Evolutionary conservation across 2,113 vertebrate species (phyloP).

Genomic region (Eurystomus gularis): DNA sequence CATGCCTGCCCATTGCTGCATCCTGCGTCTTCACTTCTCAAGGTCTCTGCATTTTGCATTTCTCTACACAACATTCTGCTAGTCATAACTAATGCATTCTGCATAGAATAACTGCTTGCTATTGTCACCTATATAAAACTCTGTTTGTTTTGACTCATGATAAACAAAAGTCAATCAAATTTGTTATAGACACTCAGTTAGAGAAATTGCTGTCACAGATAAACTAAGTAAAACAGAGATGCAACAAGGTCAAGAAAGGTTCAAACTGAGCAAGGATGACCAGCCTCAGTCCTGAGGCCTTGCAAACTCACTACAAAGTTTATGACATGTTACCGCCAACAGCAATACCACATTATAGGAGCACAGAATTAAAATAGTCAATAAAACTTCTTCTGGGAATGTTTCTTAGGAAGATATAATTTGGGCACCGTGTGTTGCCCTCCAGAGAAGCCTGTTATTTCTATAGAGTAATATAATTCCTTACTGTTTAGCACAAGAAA

Average conservation of each 20-base stretch:
- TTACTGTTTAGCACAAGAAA: not conserved
- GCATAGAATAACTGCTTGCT: not conserved
- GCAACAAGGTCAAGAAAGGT: not conserved
- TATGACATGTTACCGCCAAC: not conserved
- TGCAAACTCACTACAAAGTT: not conserved
- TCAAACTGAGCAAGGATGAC: not conserved
- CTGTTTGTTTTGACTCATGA: not conserved
- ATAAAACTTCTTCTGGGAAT: not conserved
- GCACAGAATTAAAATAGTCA: not conserved
- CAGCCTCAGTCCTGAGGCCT: not conserved
- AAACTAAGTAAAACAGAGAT: not conserved
- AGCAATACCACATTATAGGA: not conserved
- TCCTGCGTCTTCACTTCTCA: not conserved
- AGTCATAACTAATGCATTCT: not conserved
- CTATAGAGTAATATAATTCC: not conserved
- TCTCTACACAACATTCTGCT: not conserved
- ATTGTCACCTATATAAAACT: not conserved
- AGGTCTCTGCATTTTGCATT: not conserved
- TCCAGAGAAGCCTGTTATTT: not conserved
- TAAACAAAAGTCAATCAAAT: not conserved
- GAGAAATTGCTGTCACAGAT: not conserved
- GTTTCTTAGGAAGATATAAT: not conserved
- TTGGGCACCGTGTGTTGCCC: not conserved
- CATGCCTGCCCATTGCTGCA: not conserved
- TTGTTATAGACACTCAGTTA: not conserved